Evolutionary conservation across 2,888 invertebrate species (phyloP), one percentile per base, ranked within the genome.

Genomic region (Heliothis peltigera): DNA sequence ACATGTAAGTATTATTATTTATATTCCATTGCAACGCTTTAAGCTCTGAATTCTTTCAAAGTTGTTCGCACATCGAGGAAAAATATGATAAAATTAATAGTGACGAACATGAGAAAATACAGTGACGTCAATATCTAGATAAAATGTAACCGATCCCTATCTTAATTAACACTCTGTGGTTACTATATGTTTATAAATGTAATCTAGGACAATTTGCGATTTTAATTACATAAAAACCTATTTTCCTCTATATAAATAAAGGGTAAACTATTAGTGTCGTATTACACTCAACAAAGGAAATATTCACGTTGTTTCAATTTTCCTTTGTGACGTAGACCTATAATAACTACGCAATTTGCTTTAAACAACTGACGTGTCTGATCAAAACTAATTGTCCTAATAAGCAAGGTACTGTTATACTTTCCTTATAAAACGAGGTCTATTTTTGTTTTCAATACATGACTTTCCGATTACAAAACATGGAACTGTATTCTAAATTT

Each of bases 1-100:
- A 57, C 88, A 95, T 77, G 95, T 95, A 86, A 95, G 95, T 93
- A 71, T 7, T 32, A n/a, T n/a, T 7, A 10, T 32, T 32, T 4
- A 4, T 39, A 39, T 39, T 39, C 39, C 39, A 32, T 32, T 8
- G 10, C 28, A 28, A 12, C 10, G 32, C 12, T 32, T 1, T 32
- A 25, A 25, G 4, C 25, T 25, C 0, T 25, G 1, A 32, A 32
- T 32, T 2, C 32, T 12, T 12, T 10, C 32, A 12, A 32, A 32
- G 3, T 12, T 32, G 32, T 10, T 32, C 12, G 10, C 2, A 3
- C 1, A 32, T 32, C 8, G 10, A 32, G 32, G 4, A 39, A 39
- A n/a, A 15, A 15, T 3, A n/a, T 5, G 0, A 1, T 32, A 32
- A 39, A n/a, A 39, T n/a, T 39, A n/a, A 39, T n/a, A 3, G 5